phyloP scores from a whole-genome alignment of 2,888 invertebrate genomes.

The Sphecodes monilicornis region DNA sequence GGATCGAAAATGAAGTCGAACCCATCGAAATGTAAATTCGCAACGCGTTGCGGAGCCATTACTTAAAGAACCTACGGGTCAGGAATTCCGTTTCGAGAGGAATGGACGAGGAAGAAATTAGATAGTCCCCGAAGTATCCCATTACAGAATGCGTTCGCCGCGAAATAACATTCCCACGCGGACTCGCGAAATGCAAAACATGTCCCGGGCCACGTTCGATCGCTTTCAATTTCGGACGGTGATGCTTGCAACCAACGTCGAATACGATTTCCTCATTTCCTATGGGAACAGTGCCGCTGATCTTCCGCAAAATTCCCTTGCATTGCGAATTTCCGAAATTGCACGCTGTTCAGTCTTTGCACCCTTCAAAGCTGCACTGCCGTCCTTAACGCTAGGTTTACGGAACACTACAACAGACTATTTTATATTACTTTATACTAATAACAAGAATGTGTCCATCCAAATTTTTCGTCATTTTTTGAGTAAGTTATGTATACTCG shows the following conservation, averaged over 20 bases:
- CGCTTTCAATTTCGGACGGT: constrained; percentile 39
- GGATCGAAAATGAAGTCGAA: constrained; percentile 56
- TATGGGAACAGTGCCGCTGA: not conserved
- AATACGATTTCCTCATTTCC: not conserved
- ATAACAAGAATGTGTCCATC: no score
- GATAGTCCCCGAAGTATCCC: constrained; percentile 65
- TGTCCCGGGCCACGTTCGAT: constrained; percentile 35
- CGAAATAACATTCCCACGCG: constrained; percentile 53
- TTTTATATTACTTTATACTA: no score
- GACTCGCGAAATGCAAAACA: constrained; percentile 52
- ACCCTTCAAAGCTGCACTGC: no score
- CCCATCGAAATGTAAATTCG: constrained; percentile 68
- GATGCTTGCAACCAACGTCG: not conserved
- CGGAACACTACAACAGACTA: no score
- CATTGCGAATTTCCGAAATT: not conserved
- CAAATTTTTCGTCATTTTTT: no score
- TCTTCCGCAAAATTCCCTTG: not conserved
- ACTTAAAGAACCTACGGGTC: constrained; percentile 64
- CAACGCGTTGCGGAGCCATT: constrained; percentile 56
- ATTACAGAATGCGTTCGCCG: constrained; percentile 54
- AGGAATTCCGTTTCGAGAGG: constrained; percentile 64
- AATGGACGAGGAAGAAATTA: constrained; percentile 66
- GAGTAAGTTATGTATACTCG: no score
- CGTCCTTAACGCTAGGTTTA: no score
- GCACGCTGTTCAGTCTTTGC: not conserved